Evolutionary conservation across 2,113 vertebrate genomes (phyloP).

Genomic region (Oreochromis spilurus): DNA sequence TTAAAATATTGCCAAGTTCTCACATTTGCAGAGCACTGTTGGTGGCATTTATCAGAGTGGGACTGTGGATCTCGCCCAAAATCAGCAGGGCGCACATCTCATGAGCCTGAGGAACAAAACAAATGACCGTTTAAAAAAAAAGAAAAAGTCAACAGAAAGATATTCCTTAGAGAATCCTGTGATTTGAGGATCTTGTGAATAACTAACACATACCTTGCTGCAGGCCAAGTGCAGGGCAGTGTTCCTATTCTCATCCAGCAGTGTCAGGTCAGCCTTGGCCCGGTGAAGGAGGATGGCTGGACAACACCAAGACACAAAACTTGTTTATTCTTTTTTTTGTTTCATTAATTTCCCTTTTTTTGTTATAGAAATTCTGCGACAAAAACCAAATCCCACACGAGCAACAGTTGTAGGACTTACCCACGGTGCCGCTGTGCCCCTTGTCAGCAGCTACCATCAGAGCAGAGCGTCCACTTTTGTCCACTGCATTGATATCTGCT

Average conservation of each 20-base stretch:
- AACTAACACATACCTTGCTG: conserved; percentile 80
- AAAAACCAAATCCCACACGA: accelerated
- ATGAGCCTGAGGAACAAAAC: conserved; percentile 79
- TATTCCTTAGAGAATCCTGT: neutral
- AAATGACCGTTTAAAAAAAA: neutral
- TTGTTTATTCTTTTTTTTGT: neutral
- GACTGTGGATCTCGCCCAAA: conserved; percentile 93
- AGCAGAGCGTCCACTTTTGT: conserved; percentile 85
- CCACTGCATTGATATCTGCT: conserved; percentile 84
- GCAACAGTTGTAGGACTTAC: conserved; percentile 60
- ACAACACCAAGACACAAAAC: neutral
- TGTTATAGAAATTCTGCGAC: neutral
- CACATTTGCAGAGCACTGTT: conserved; percentile 97
- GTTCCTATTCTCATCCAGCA: conserved; percentile 95
- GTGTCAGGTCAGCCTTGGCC: conserved; percentile 89
- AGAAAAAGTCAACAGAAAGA: neutral
- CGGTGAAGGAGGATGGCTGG: conserved; percentile 90
- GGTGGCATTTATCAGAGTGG: conserved; percentile 94
- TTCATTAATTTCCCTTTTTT: neutral
- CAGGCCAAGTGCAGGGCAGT: conserved; percentile 98
- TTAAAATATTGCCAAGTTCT: conserved; percentile 49
- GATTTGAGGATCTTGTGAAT: neutral
- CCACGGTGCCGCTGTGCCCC: conserved; percentile 87
- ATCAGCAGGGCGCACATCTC: conserved; percentile 99
- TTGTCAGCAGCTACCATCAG: conserved; percentile 94